Evolutionary conservation across 37 sponge, comb jelly and placozoan genomes (phyloP), one percentile per base, ranked within the genome.

Genomic region (Cladorhizidae sp.): DNA sequence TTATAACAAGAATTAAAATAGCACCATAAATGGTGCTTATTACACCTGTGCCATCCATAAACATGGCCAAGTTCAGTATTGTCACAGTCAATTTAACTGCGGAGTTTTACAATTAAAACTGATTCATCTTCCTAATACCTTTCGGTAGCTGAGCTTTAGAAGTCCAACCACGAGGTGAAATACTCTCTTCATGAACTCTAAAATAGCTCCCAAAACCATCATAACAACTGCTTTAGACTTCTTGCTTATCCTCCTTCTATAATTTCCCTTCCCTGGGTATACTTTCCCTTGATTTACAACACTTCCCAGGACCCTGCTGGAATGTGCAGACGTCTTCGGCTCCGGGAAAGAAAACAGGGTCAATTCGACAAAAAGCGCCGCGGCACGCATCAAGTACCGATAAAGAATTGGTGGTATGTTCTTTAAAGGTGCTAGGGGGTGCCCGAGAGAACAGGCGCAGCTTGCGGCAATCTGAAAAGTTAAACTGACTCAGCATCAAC

Each of bases 151-250:
- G 42, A 83, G 76, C 50, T 68, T 43, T 28, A 75, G 22, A 17
- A 83, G 68, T 5, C 84, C 84, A 43, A 83, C 9, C 12, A 83
- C n/a, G 3, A 83, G 69, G 3, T 64, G 49, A 54, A 65, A 40
- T n/a, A 83, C 33, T 41, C 84, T 55, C 21, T 68, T 75, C 42
- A 83, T 32, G 76, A 83, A 83, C 76, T 67, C 68, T 23, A 68
- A 25, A 18, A 83, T 33, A 58, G 76, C 68, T 25, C 68, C 28
- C 15, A 83, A 26, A 29, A 83, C 84, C 76, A 83, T 75, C 54
- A 59, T 67, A 26, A 56, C 56, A 9, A 57, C 72, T 6, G 56
- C 54, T 9, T 15, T 40, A 22, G 15, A 36, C 57, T 33, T 69
- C 33, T 39, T 72, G 52, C 80, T 49, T 31, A 21, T 6, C 36